These are phyloP conservation scores for Erebia palarica DNA, from an alignment of 2,888 invertebrate species.

Conservation along the genomic window DNA sequence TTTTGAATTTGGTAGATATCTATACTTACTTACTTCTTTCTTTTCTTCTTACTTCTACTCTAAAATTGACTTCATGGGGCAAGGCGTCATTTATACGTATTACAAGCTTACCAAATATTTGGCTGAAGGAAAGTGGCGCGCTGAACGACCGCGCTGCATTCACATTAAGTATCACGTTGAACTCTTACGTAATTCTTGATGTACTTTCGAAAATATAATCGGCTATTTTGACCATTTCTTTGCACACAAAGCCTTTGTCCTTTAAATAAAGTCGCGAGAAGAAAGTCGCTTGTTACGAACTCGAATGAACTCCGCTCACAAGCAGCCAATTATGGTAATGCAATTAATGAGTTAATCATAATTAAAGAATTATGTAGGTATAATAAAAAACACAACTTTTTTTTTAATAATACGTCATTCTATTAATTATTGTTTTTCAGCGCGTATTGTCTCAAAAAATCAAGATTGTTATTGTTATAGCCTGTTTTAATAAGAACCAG, in stretches of 20 bases:
- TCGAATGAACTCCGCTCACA: not conserved
- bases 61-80: not conserved
- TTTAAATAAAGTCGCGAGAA: slow-evolving; percentile 23
- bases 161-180: slow-evolving; percentile 77
- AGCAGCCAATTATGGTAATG: not conserved
- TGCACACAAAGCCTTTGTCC: slow-evolving; percentile 61
- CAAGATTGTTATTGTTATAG: not conserved
- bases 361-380: too few relatives aligned
- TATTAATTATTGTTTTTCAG: not conserved
- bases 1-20: too few relatives aligned
- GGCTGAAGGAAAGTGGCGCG: slow-evolving; percentile 76
- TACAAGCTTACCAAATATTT: slow-evolving; percentile 68
- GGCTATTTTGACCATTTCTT: slow-evolving; percentile 66
- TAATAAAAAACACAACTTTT: too few relatives aligned
- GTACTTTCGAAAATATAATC: slow-evolving; percentile 80
- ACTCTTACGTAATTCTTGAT: slow-evolving; percentile 79
- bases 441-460: not conserved
- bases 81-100: slow-evolving; percentile 39
- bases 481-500: slow-evolving; percentile 45
- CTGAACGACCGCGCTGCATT: slow-evolving; percentile 63
- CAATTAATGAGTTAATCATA: too few relatives aligned
- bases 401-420: not conserved
- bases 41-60: too few relatives aligned
- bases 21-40: too few relatives aligned
- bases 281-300: slow-evolving; percentile 31